These are phyloP conservation scores for Nephrotoma flavescens DNA, from an alignment of 2,888 invertebrate species.

Conservation along the genomic window DNA sequence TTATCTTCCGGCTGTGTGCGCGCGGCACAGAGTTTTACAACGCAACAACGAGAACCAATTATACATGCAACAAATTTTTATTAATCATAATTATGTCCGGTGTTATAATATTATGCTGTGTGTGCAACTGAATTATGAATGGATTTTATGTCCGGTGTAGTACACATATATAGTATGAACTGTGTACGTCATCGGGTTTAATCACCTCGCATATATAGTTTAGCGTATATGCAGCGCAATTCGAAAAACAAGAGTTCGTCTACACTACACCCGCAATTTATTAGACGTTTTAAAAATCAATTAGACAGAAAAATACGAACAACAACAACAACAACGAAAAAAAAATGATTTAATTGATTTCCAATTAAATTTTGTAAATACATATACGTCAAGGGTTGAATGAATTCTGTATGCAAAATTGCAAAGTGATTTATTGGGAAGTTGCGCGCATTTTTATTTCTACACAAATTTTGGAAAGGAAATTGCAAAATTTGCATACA, in stretches of 20 bases:
- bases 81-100: background rate
- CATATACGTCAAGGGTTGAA: background rate
- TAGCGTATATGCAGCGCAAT: background rate
- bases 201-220: background rate
- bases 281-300: background rate
- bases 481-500: background rate
- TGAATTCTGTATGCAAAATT: background rate
- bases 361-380: background rate
- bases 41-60: background rate
- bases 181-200: background rate
- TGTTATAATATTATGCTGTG: background rate
- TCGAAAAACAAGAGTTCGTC: background rate
- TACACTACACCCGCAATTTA: background rate
- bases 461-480: background rate
- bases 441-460: background rate
- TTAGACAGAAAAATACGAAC: background rate
- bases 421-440: background rate
- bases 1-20: background rate
- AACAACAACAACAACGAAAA: background rate
- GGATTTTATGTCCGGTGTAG: background rate
- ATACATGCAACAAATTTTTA: background rate
- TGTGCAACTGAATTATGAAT: background rate
- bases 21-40: background rate
- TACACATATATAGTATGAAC: background rate
- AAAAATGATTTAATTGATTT: background rate